These are phyloP conservation scores for Lophotriccus pileatus DNA, from an alignment of 2,797 vertebrate genomes.

Conservation along the genomic window DNA sequence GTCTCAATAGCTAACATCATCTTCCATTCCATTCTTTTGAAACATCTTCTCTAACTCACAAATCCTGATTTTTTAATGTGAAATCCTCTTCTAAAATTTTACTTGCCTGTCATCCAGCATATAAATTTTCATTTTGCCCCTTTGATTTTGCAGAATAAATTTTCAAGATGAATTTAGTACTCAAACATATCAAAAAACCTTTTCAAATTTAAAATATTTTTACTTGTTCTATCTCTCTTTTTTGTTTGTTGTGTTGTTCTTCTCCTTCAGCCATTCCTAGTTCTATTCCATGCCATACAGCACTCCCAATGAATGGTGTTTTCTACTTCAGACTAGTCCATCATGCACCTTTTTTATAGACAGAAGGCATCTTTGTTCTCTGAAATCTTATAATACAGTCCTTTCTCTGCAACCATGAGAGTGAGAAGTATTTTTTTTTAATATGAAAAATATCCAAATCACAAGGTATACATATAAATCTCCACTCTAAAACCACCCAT, in stretches of 20 bases:
- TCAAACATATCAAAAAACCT: not conserved
- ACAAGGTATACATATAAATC: not conserved
- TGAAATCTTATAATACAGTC: not conserved
- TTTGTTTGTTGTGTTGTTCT: not conserved
- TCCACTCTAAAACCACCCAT: not conserved
- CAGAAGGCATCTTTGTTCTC: not conserved
- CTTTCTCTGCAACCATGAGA: not conserved
- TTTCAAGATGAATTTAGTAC: not conserved
- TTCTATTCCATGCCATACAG: not conserved
- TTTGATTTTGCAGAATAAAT: not conserved
- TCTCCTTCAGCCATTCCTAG: not conserved
- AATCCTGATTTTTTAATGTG: not conserved
- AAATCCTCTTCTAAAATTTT: not conserved
- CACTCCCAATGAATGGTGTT: not conserved
- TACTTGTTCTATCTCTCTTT: not conserved
- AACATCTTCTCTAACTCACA: not conserved
- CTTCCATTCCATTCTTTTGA: not conserved
- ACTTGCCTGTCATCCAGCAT: not conserved
- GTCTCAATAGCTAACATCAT: not conserved
- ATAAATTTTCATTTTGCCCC: not conserved
- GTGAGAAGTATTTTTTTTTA: not conserved
- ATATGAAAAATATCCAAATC: not conserved
- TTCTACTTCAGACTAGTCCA: not conserved
- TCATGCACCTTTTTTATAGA: not conserved
- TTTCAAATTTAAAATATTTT: not conserved